Evolutionary conservation across 1,140 invertebrate species (phyloP).

Genomic region (Pogonomyrmex barbatus): DNA sequence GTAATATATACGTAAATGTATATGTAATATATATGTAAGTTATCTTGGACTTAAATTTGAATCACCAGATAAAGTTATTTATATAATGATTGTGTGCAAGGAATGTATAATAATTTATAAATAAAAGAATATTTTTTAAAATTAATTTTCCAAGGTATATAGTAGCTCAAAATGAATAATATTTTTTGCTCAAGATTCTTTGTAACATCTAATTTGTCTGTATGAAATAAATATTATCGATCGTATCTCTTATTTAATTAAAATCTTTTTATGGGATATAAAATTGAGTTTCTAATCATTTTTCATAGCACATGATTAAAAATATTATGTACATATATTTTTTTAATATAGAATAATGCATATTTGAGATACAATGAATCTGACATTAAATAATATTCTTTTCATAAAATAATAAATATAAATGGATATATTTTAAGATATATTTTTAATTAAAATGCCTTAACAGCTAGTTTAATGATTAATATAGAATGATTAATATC

Average conservation of each 20-base stretch:
- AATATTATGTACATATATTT: background rate
- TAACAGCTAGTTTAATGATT: constrained; percentile 19
- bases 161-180: constrained; percentile 58
- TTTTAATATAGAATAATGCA: background rate
- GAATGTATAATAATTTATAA: constrained; percentile 42
- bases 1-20: background rate
- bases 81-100: constrained; percentile 14
- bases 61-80: constrained; percentile 46
- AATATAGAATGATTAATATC: constrained; percentile 39
- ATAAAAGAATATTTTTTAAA: constrained; percentile 50
- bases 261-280: background rate
- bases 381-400: constrained; percentile 46
- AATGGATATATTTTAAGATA: constrained; percentile 21
- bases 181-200: constrained; percentile 62
- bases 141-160: constrained; percentile 61
- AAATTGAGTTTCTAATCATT: background rate
- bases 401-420: constrained; percentile 32
- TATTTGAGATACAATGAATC: constrained; percentile 25
- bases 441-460: constrained; percentile 37
- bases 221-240: constrained; percentile 27
- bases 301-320: constrained; percentile 5
- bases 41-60: constrained; percentile 61
- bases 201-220: constrained; percentile 53
- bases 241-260: background rate
- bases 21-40: constrained; percentile 34